Base-by-base conservation (phyloP, 2,113 vertebrate genomes). In the Probosciger aterrimus region DNA sequence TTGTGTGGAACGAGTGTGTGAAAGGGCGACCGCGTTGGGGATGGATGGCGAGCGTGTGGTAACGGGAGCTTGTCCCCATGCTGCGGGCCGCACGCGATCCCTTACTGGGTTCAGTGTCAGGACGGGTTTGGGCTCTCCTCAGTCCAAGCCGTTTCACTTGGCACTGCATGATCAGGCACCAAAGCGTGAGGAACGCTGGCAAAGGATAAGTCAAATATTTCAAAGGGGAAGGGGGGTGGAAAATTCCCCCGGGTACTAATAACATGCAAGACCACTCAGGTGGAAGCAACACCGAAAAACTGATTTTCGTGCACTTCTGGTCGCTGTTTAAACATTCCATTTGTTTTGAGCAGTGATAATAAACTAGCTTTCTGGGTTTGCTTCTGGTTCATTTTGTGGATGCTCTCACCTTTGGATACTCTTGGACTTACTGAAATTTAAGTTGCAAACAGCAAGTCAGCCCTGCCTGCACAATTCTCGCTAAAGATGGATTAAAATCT, bases 1-100 rank as follows among this genome's bases (percentile, higher is more conserved):
- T 31, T 14, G 13, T 11, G 39, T 43, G 30, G 20, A 43, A 25
- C 19, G 8, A 23, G 65, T 1, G 63, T 10, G n/a, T 3, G 63
- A 0, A 23, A 17, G 73, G 17, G 52, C 4, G 20, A 7, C 39
- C 6, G 10, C 0, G 14, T 1, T 18, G 1, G 63, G 55, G 33
- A 23, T 2, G 2, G 44, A 2, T 1, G 76, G n/a, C 12, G 2
- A 7, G 17, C 4, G 16, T 5, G 57, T 8, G 71, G 12, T 10
- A 9, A 47, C 17, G 3, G 1, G 14, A 4, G 35, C 5, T 8
- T 35, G n/a, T 10, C 16, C 57, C 14, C 17, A 0, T 6, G 50
- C 44, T 17, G 43, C 3, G 18, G n/a, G 5, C 28, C 55, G 1
- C 23, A 4, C 9, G 4, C 16, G 4, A 10, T 17, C 31, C 33